Conservation (phyloP, 92 coral and sea anemone species). For the Porites cylindrica region DNA sequence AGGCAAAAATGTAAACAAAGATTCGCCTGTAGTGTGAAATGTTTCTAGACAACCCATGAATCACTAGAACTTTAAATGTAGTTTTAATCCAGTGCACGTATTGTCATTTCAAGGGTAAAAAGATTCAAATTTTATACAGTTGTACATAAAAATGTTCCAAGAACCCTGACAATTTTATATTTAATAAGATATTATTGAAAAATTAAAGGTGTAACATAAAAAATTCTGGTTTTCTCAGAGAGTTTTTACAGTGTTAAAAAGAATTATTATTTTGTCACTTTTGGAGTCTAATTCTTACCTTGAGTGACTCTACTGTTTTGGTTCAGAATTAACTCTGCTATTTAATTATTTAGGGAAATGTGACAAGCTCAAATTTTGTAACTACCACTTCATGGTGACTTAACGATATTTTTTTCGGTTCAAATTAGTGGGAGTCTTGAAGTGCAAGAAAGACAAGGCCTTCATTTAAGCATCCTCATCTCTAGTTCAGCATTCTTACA, state of each 20-base stretch:
- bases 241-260: background rate
- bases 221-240: background rate
- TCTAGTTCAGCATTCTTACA: too few relatives aligned
- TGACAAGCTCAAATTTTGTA: too few relatives aligned
- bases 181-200: constrained; percentile 1
- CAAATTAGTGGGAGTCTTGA: too few relatives aligned
- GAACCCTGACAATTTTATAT: constrained; percentile 6
- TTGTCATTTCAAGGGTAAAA: background rate
- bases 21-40: background rate
- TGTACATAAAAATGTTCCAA: constrained; percentile 31
- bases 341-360: too few relatives aligned
- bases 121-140: constrained; percentile 19
- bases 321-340: background rate
- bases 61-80: background rate
- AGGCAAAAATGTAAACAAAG: too few relatives aligned
- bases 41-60: background rate
- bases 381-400: too few relatives aligned
- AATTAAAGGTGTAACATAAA: background rate
- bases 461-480: too few relatives aligned
- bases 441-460: too few relatives aligned
- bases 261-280: background rate
- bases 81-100: background rate
- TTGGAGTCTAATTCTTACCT: background rate
- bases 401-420: too few relatives aligned
- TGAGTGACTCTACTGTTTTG: background rate